phyloP scores from a whole-genome alignment of 2,888 invertebrate species.

The Clunio marinus region DNA sequence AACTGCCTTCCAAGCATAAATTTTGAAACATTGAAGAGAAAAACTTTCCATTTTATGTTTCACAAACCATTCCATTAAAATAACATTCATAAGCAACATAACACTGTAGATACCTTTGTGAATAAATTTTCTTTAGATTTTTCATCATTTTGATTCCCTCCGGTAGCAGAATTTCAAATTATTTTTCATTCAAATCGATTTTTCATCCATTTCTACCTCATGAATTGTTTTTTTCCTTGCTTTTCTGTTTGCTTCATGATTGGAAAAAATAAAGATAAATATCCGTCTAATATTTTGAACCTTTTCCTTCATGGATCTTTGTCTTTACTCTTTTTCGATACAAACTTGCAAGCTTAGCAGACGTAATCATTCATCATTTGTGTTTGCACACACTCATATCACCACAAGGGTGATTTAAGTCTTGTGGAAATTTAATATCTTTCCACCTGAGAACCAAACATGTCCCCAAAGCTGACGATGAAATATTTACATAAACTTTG shows the following conservation, averaged over 20 bases:
- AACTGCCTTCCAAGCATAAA: too few species aligned
- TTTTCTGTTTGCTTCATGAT: not conserved
- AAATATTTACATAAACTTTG: too few species aligned
- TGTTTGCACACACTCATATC: constrained; percentile 1
- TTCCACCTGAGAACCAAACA: not conserved
- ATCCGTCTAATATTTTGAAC: too few species aligned
- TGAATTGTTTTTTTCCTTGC: not conserved
- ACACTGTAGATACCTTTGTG: not conserved
- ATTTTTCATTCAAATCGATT: not conserved
- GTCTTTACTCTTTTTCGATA: too few species aligned
- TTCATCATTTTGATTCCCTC: not conserved
- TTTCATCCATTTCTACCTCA: not conserved
- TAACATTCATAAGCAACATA: too few species aligned
- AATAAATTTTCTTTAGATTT: not conserved
- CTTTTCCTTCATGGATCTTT: not conserved
- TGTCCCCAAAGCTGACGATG: too few species aligned
- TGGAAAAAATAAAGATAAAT: not conserved
- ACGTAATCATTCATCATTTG: constrained; percentile 17
- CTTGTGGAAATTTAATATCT: not conserved
- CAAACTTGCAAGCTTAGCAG: not conserved
- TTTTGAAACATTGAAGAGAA: too few species aligned
- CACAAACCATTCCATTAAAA: not conserved
- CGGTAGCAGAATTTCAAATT: constrained; percentile 9
- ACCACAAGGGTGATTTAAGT: not conserved
- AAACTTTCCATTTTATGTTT: not conserved